Conservation (phyloP, 2,888 invertebrate species). For the Nephrotoma appendiculata region DNA sequence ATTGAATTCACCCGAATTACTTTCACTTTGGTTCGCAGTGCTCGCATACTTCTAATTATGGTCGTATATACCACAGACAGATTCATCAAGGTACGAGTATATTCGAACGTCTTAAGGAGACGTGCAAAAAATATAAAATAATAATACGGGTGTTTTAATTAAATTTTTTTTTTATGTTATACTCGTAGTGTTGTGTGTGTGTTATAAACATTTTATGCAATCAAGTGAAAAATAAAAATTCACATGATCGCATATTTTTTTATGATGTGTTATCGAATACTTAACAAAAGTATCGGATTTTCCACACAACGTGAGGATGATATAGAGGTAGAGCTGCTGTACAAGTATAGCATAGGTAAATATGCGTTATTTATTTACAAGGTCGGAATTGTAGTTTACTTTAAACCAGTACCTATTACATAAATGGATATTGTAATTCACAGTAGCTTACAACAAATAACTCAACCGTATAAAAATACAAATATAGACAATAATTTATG, state of each 20-base stretch:
- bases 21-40: not conserved
- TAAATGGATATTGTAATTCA: not conserved
- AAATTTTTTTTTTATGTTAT: not conserved
- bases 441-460: not conserved
- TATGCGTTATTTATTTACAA: not conserved
- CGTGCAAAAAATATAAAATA: not conserved
- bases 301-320: not conserved
- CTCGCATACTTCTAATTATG: not conserved
- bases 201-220: not conserved
- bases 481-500: not conserved
- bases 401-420: not conserved
- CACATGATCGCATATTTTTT: not conserved
- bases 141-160: not conserved
- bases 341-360: no score
- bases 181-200: not conserved
- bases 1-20: not conserved
- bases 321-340: not conserved
- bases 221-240: not conserved
- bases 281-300: not conserved
- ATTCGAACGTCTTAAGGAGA: not conserved
- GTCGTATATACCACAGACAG: not conserved
- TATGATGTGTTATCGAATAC: not conserved
- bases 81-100: not conserved
- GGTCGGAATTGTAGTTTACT: not conserved
- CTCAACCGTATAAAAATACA: not conserved